Evolutionary conservation across 2,888 invertebrate genomes (phyloP).

Genomic region (Ophion obscuratus): DNA sequence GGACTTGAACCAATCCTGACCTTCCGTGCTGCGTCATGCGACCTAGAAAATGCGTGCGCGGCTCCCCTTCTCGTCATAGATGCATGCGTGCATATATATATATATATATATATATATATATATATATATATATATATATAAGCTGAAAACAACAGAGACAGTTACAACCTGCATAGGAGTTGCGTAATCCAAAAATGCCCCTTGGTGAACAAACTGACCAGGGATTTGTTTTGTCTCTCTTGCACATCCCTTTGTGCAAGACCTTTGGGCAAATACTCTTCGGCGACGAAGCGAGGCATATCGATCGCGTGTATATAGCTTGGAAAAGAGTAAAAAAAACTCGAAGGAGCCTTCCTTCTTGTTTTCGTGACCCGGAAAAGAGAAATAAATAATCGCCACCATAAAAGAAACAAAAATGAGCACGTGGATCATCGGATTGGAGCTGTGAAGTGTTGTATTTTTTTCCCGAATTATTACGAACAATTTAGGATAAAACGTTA

Average conservation of each 20-base stretch:
- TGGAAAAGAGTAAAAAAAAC: constrained; percentile 1
- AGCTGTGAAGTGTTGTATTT: not conserved
- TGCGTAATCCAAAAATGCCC: constrained; percentile 43
- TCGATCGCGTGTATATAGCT: constrained; percentile 29
- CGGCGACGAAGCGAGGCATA: constrained; percentile 22
- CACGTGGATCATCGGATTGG: not conserved
- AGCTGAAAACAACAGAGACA: constrained; percentile 22
- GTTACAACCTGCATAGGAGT: constrained; percentile 1
- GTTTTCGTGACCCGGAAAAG: constrained; percentile 23
- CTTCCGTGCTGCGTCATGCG: constrained; percentile 80
- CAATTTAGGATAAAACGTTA: not conserved
- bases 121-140: not conserved
- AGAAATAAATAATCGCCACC: not conserved
- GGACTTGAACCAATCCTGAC: constrained; percentile 83
- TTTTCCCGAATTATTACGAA: not conserved
- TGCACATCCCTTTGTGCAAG: constrained; percentile 24
- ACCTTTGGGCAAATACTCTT: constrained; percentile 32
- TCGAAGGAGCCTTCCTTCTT: not conserved
- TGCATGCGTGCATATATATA: constrained; percentile 18
- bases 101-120: constrained; percentile 10
- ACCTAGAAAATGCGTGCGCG: constrained; percentile 80
- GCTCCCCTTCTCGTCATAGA: constrained; percentile 36
- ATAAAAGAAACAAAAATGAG: not conserved
- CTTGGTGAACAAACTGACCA: constrained; percentile 35
- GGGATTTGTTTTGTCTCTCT: constrained; percentile 15